Evolutionary conservation across 92 coral and sea anemone genomes (phyloP).

Genomic region (Siderastrea radians): DNA sequence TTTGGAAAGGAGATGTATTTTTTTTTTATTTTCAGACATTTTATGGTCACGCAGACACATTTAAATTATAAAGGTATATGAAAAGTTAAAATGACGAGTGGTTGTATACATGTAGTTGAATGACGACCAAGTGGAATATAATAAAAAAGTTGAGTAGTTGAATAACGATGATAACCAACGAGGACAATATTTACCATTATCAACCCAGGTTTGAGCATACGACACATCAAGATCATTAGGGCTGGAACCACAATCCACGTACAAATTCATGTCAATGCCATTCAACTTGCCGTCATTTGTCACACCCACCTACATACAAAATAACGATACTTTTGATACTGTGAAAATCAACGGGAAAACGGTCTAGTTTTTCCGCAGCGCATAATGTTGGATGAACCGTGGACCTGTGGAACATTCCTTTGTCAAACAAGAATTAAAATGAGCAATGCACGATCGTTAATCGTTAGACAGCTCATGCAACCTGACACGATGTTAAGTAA

Average conservation of each 20-base stretch:
- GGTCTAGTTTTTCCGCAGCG: too few relatives aligned
- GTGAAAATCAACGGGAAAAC: background rate
- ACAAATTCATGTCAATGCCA: conserved; percentile 84
- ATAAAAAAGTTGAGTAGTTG: background rate
- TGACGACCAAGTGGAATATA: background rate
- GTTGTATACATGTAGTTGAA: background rate
- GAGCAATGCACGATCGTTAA: too few relatives aligned
- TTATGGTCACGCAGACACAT: too few relatives aligned
- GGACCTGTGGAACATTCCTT: too few relatives aligned
- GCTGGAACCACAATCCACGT: conserved; percentile 82
- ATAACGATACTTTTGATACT: background rate
- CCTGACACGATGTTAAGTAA: too few relatives aligned
- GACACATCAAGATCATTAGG: conserved; percentile 66
- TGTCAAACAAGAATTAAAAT: too few relatives aligned
- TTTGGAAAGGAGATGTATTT: too few relatives aligned
- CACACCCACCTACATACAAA: conserved; percentile 77
- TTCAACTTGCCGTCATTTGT: conserved; percentile 74
- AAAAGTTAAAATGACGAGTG: background rate
- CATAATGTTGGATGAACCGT: too few relatives aligned
- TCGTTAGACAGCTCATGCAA: too few relatives aligned
- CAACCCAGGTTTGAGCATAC: conserved; percentile 53
- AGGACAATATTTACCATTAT: conserved; percentile 71
- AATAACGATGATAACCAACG: background rate
- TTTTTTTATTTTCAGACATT: too few relatives aligned
- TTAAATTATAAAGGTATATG: too few relatives aligned